phyloP scores from a whole-genome alignment of 2,113 vertebrate species.

The Electrona antarctica region DNA sequence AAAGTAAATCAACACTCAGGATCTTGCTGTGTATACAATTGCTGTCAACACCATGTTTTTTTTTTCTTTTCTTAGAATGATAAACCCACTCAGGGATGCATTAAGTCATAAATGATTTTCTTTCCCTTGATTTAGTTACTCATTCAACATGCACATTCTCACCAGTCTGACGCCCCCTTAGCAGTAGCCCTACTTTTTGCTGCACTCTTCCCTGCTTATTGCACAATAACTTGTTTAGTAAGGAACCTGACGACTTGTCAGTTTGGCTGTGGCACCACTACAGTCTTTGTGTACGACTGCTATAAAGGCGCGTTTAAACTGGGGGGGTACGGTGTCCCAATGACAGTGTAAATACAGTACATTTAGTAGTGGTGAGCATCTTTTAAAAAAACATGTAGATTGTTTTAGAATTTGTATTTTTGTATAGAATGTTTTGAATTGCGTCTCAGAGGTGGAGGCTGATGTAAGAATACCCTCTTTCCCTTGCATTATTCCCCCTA shows the following conservation, averaged over 20 bases:
- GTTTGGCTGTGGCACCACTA: slow-evolving; percentile 61
- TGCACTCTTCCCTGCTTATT: slow-evolving; percentile 65
- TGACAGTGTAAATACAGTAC: slow-evolving; percentile 73
- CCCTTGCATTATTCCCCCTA: slow-evolving; percentile 35
- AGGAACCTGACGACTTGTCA: slow-evolving; percentile 51
- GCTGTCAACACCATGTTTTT: slow-evolving; percentile 59
- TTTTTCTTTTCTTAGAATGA: slow-evolving; percentile 32
- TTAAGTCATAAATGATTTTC: slow-evolving; percentile 60
- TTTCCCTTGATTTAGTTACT: slow-evolving; percentile 49
- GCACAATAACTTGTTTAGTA: slow-evolving; percentile 67
- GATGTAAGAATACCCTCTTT: slow-evolving; percentile 43
- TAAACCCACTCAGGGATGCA: slow-evolving; percentile 79
- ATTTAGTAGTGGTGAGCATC: slow-evolving; percentile 71
- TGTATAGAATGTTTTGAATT: slow-evolving; percentile 76
- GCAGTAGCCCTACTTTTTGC: slow-evolving; percentile 68
- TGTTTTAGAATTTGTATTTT: slow-evolving; percentile 83
- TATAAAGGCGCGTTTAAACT: slow-evolving; percentile 73
- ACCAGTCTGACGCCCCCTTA: slow-evolving; percentile 34
- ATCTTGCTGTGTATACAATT: slow-evolving; percentile 31
- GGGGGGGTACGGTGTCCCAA: slow-evolving; percentile 54
- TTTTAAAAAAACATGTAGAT: slow-evolving; percentile 73
- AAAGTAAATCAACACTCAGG: not conserved
- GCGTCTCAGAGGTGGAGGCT: slow-evolving; percentile 66
- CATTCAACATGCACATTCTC: slow-evolving; percentile 23
- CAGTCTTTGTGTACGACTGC: slow-evolving; percentile 72